Evolutionary conservation across 2,888 invertebrate species (phyloP), one percentile per base, ranked within the genome.

Genomic region (Aleiodes alternator): DNA sequence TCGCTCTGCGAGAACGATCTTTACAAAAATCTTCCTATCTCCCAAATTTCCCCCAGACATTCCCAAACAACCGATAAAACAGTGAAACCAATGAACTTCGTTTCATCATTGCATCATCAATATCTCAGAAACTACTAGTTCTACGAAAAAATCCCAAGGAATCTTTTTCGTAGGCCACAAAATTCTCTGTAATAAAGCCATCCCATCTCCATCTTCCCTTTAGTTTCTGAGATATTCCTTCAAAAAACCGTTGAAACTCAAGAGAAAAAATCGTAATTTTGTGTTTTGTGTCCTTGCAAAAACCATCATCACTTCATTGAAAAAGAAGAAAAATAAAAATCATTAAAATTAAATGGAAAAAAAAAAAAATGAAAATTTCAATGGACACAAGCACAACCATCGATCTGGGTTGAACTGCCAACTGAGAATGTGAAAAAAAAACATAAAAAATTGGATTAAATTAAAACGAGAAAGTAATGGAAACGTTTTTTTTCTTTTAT

Each of bases 381-480:
- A 87, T 84, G 86, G 87, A 87, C 87, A 88, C 87, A 88, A 88
- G 87, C 87, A 87, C 87, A 87, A 87, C 87, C 87, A 87, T 87
- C 86, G 82, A 83, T 84, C 59, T 83, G 87, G 87, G 87, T 87
- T 88, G 87, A 87, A 86, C 87, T 88, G 87, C 84, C 80, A 76
- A 59, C 81, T 81, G 82, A 76, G 75, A 72, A 57, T 31, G n/a
- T 38, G 55, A 29, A 64, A 69, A 29, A 69, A 73, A 50, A 31
- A 71, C 69, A 48, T 43, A 71, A 34, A 73, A 57, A 68, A 73
- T 59, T 43, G 9, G 9, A 43, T 43, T 43, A 4, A 34, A 38
- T 57, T 2, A 56, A 59, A 76, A 50, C 12, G 64, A 68, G 75
- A 76, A 77, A 51, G 57, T 51, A 69, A 69, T 71, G 53, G 55